Base-by-base conservation (phyloP, 2,888 invertebrate species). In the Hypselothyrea guttata region DNA sequence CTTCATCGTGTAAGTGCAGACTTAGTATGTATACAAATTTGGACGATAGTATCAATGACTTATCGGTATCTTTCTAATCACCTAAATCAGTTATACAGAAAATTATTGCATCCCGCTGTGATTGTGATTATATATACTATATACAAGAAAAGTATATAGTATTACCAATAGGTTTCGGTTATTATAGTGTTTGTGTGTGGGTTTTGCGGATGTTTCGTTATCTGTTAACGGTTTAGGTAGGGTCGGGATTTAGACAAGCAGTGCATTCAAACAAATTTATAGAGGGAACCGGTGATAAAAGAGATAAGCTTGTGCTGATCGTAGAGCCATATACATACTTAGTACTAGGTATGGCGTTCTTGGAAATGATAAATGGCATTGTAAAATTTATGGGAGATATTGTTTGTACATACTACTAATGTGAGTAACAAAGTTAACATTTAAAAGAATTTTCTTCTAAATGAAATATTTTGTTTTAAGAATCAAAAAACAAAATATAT, bases 211-310 rank as follows among this genome's bases (percentile, higher is more conserved):
- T 27, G 27, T 9, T 12, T 35, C 18, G 35, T 59, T 69, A 69
- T 69, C 69, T 53, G 69, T 46, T 16, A 40, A 22, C 46, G 46
- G 38, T 12, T 57, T 41, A 35, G 46, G 9, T n/a, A 1, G 37
- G 18, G 33, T 34, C 7, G 11, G 44, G 52, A 49, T 49, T 56
- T 52, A 35, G 16, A 28, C 40, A 51, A 57, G 16, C 27, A 1
- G 2, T 5, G 13, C 9, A 44, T 47, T 16, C 52, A 38, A 47
- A 15, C 49, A 46, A 44, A 47, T 53, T 54, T 48, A 49, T 59
- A 28, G 11, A 27, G 9, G 27, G 13, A 16, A 46, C 31, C 7
- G 7, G 9, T 37, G 51, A 60, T 55, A 55, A 49, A 13, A 18
- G 7, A 41, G 40, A 65, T 49, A 53, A 12, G 41, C 22, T 22